Conservation (phyloP, 2,797 vertebrate genomes). For the Gymnoscopelus braueri region DNA sequence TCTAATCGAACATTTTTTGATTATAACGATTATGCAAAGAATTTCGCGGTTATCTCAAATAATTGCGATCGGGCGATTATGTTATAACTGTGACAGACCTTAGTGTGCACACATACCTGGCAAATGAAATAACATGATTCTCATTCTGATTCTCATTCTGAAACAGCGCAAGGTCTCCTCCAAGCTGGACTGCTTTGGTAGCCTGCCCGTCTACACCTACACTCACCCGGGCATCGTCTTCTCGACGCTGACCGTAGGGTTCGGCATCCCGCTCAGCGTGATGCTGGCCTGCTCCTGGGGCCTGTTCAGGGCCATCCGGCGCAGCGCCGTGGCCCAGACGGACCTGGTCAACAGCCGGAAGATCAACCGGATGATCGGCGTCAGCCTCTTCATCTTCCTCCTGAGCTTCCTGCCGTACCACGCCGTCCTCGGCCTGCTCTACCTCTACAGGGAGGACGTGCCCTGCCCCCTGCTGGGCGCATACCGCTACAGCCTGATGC, state of each 20-base stretch:
- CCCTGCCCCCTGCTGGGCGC: background rate
- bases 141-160: too few relatives aligned
- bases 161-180: fast-evolving
- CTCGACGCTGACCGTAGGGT: constrained; percentile 63
- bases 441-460: fast-evolving
- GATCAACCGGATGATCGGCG: constrained; percentile 72
- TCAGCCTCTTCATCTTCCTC: constrained; percentile 74
- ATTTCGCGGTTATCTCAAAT: too few relatives aligned
- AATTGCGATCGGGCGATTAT: too few relatives aligned
- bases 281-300: constrained; percentile 74
- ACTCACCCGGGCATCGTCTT: constrained; percentile 18
- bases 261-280: constrained; percentile 67
- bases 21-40: too few relatives aligned
- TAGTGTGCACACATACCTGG: too few relatives aligned
- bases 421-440: constrained; percentile 51
- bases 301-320: constrained; percentile 64
- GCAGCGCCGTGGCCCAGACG: constrained; percentile 69
- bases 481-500: constrained; percentile 64
- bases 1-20: too few relatives aligned
- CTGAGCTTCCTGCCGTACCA: constrained; percentile 82
- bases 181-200: constrained; percentile 56
- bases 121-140: too few relatives aligned
- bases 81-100: too few relatives aligned
- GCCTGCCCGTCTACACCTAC: constrained; percentile 51
- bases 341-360: constrained; percentile 70